phyloP scores from a whole-genome alignment of 1,140 invertebrate species.

The Anastrepha obliqua region DNA sequence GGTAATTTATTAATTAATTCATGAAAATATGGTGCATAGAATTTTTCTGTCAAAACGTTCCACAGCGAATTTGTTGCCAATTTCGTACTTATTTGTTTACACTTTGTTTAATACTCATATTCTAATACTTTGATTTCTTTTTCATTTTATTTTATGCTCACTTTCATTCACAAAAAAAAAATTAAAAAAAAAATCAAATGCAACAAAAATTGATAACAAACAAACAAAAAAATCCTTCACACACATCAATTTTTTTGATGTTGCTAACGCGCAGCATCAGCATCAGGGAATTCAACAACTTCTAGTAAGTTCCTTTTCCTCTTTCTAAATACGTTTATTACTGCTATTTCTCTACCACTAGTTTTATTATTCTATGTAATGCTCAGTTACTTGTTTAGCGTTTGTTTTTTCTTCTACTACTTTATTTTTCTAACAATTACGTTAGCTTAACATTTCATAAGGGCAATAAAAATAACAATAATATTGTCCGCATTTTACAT shows the following conservation, averaged over 20 bases:
- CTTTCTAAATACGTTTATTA: constrained; percentile 51
- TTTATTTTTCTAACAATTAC: constrained; percentile 37
- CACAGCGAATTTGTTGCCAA: neutral
- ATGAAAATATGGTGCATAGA: too few relatives aligned
- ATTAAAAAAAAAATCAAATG: constrained; percentile 6
- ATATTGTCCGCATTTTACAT: neutral
- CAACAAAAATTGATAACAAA: constrained; percentile 41
- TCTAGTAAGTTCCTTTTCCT: constrained; percentile 77
- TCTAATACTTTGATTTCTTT: constrained; percentile 45
- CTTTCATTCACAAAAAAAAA: constrained; percentile 14
- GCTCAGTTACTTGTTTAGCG: constrained; percentile 24
- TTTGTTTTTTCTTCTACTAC: neutral
- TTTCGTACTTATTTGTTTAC: constrained; percentile 1
- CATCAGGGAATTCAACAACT: constrained; percentile 80
- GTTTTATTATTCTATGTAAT: constrained; percentile 21
- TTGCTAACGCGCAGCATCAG: constrained; percentile 77
- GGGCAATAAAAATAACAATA: neutral
- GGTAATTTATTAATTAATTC: too few relatives aligned
- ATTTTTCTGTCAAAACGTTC: neutral
- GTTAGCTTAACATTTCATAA: constrained; percentile 12
- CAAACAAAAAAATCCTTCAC: constrained; percentile 46
- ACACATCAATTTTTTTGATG: constrained; percentile 51
- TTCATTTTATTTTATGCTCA: constrained; percentile 53
- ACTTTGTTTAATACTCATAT: constrained; percentile 33
- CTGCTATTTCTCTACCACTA: constrained; percentile 29